Base-by-base conservation (phyloP, 2,113 vertebrate genomes). In the Onychostoma macrolepis region DNA sequence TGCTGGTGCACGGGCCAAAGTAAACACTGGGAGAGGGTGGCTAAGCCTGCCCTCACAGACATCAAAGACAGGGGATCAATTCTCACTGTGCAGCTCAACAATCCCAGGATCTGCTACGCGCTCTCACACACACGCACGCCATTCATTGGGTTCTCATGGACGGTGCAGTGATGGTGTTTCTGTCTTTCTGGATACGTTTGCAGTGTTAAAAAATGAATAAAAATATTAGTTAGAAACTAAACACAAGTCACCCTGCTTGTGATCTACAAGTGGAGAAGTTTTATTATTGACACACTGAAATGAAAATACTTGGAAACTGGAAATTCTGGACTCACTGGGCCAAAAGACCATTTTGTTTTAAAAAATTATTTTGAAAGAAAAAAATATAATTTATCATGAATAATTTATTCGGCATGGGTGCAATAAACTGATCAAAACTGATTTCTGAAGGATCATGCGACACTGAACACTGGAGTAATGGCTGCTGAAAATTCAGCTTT, bases 1-100 rank as follows among this genome's bases (percentile, higher is more conserved):
- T 81, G 88, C 93, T 93, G 95, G 96, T 95, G 95, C 96, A 91
- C 86, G 91, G 94, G 91, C 92, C 94, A 95, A 91, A 90, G 94
- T 93, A 96, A 94, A 95, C 95, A 94, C 94, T 93, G 95, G 94
- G 92, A 93, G 89, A 92, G 45, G 80, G 84, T 48, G 92, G 88
- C 91, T 95, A 95, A 93, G 94, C 95, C 93, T 92, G 89, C 90
- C 93, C 91, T 94, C 90, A 89, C 88, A 87, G 45, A 84, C 82
- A 84, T 84, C 82, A 84, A 84, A 84, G 82, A 84, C 82, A 74
- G 82, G 48, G 82, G 82, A 84, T 84, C 82, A 84, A 84, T 84
- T 72, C 82, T 84, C 82, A 84, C 67, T 58, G 82, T 74, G 82
- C 63, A 84, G 45, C 65, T 72, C 82, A 84, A 84, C 53, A 80